A percentile compares a stretch with the other conserved stretches of the same genome.
These are phyloP conservation scores for Choloepus didactylus DNA, from an alignment of 2,797 vertebrate genomes.

Conservation along the genomic window DNA sequence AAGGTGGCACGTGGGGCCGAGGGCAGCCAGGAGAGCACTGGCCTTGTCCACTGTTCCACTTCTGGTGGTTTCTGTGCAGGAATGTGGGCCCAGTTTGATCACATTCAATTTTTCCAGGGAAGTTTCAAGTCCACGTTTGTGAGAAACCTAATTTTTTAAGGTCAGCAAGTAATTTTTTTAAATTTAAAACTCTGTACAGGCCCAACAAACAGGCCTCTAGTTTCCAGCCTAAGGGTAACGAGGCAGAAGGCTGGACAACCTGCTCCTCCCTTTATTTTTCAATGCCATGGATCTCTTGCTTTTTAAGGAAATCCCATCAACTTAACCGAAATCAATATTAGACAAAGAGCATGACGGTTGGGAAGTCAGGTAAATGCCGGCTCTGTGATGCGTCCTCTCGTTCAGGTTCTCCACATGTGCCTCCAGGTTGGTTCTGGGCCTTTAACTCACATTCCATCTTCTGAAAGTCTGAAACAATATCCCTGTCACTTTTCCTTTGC, in stretches of 20 bases:
- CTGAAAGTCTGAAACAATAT: conserved; percentile 41
- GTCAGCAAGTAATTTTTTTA: not conserved
- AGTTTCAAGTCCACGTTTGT: not conserved
- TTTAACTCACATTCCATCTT: not conserved
- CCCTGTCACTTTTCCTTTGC: conserved; percentile 64
- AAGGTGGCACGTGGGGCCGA: not conserved
- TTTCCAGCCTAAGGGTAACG: conserved; percentile 27
- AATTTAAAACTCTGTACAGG: not conserved
- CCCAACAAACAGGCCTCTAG: conserved; percentile 12
- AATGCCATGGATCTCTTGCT: not conserved
- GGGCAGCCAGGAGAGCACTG: not conserved
- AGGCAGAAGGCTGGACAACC: not conserved
- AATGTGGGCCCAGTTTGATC: not conserved
- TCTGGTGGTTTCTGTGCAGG: not conserved
- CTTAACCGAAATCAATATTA: not conserved
- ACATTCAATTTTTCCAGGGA: too few relatives aligned
- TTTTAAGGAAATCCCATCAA: conserved; percentile 15
- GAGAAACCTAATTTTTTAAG: conserved; percentile 44
- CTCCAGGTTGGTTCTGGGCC: not conserved
- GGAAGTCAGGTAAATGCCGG: not conserved
- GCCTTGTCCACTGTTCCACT: not conserved
- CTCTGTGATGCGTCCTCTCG: not conserved
- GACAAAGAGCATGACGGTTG: not conserved
- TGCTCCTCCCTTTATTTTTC: not conserved
- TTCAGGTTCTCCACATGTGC: not conserved